These are phyloP conservation scores for Parnassius smintheus DNA, from an alignment of 2,888 invertebrate species.

Conservation along the genomic window DNA sequence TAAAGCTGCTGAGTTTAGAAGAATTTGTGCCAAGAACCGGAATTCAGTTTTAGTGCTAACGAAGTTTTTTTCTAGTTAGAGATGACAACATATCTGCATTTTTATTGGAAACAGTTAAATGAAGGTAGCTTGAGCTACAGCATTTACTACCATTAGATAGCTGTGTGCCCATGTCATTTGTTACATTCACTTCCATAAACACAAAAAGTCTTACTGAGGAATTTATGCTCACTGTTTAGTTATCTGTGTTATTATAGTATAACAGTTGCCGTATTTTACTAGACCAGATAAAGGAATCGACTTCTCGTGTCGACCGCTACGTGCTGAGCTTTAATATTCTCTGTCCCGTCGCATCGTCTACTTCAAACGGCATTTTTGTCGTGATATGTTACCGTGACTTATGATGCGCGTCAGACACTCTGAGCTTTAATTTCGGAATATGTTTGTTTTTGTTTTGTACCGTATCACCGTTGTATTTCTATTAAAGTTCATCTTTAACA, in stretches of 20 bases:
- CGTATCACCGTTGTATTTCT: background rate
- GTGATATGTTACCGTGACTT: background rate
- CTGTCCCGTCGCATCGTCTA: background rate
- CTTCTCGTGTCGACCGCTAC: slow-evolving; percentile 6
- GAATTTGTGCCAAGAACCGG: too few relatives aligned
- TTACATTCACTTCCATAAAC: too few relatives aligned
- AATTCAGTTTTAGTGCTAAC: too few relatives aligned
- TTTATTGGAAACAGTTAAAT: too few relatives aligned
- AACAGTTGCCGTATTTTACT: background rate
- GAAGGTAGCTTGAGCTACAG: too few relatives aligned
- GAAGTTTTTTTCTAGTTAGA: too few relatives aligned
- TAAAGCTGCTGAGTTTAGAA: too few relatives aligned
- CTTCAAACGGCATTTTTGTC: background rate
- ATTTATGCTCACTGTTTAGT: background rate
- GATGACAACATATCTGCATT: too few relatives aligned
- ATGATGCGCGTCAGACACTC: background rate
- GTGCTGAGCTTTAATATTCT: slow-evolving; percentile 1
- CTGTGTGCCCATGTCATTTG: too few relatives aligned
- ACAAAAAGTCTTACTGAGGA: too few relatives aligned
- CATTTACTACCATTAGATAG: too few relatives aligned
- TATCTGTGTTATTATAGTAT: background rate
- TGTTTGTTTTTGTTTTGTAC: background rate
- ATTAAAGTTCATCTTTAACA: background rate
- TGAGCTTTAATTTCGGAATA: background rate
- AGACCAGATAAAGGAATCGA: slow-evolving; percentile 3